Conservation (phyloP, 2,113 vertebrate genomes). For the Toxostoma redivivum region DNA sequence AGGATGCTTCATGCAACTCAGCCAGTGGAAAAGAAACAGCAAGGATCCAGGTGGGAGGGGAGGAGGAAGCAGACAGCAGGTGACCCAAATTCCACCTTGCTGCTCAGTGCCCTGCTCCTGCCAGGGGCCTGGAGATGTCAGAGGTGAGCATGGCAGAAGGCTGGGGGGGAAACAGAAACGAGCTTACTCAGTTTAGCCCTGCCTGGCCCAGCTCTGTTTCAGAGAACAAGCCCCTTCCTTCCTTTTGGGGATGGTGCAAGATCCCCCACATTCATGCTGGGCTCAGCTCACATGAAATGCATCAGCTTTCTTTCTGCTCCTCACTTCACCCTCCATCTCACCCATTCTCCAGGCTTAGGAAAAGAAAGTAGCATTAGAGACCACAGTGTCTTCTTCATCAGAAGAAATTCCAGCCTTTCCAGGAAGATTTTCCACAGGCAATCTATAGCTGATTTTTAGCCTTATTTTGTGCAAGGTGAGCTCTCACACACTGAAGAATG, state of each 20-base stretch:
- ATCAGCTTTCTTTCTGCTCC: background rate
- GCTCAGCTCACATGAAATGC: background rate
- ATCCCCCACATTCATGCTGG: fast-evolving
- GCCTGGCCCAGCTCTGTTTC: background rate
- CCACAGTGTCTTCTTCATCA: background rate
- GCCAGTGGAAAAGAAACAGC: background rate
- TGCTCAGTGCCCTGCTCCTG: background rate
- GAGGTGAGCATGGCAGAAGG: background rate
- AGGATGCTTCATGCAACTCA: background rate
- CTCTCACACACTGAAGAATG: background rate
- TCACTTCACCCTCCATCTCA: background rate
- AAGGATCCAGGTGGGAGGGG: background rate
- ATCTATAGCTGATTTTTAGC: background rate
- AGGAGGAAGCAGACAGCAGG: background rate
- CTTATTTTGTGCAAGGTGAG: background rate
- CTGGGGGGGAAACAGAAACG: background rate
- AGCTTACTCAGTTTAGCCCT: background rate
- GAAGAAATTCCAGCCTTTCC: background rate
- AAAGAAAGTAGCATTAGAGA: background rate
- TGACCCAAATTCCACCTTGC: fast-evolving
- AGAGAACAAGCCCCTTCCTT: background rate
- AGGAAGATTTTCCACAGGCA: background rate
- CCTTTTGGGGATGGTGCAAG: background rate
- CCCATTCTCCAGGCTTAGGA: background rate
- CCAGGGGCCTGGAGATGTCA: background rate